Base-by-base conservation (phyloP, 2,888 invertebrate species). In the Hypercompe scribonia region DNA sequence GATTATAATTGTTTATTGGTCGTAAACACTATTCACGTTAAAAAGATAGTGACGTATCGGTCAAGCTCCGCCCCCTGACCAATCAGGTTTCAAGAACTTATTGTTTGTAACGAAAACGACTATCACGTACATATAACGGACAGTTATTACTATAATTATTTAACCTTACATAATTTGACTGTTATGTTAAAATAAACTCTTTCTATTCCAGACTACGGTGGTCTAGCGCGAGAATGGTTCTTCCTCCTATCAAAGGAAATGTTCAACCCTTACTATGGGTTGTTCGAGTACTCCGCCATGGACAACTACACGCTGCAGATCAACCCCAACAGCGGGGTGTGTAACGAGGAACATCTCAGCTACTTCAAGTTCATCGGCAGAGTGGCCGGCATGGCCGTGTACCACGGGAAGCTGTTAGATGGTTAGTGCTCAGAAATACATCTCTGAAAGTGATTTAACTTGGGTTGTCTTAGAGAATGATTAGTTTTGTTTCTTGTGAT, bases 251-350 rank as follows among this genome's bases (percentile, higher is more conserved):
- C 99, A 1, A 99, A 99, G 93, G 99, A 99, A 96, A 99, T 99
- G 99, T 99, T 99, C 95, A 99, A 99, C 96, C 99, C 99, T 0
- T 99, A 99, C 94, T 99, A 99, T 95, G 99, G 99, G 0, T 96
- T 99, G 72, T 99, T 99, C 96, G 99, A 99, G 95, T 99, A 99
- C 96, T 99, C 99, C 1, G 99, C 99, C 10, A 99, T 99, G 99
- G 99, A 99, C 93, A 99, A 99, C 96, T 99, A 99, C 94, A 99
- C 99, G 33, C 96, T 99, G 71, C 99, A 99, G 97, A 99, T 99
- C 86, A 99, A 99, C 95, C 99, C 99, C 77, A 98, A 98, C 93
- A 99, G 99, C 78, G 99, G 99, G 54, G 96, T 99, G 77, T 99
- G 99, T 93, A 99, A 99, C 92, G 99, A 99, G 93, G 99, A 99